phyloP scores from a whole-genome alignment of 2,113 vertebrate species.

The Lanius ludovicianus region DNA sequence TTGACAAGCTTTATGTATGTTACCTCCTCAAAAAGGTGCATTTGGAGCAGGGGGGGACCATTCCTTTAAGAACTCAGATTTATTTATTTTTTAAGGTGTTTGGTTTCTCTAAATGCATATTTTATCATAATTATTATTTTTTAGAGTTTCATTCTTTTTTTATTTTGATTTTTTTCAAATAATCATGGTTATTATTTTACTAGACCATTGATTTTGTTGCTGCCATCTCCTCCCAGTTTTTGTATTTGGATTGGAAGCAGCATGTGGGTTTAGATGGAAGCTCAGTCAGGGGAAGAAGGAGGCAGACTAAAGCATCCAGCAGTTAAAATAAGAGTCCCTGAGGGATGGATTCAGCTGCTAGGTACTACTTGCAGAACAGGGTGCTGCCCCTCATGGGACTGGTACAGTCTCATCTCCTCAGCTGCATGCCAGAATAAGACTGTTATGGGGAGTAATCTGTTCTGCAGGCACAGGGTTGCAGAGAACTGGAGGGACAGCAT shows the following conservation, averaged over 20 bases:
- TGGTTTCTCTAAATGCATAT: neutral
- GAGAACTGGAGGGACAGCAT: neutral
- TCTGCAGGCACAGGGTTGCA: neutral
- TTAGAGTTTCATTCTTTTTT: neutral
- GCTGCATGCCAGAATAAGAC: neutral
- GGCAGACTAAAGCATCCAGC: neutral
- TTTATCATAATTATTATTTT: neutral
- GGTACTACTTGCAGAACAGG: neutral
- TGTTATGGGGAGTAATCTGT: fast-evolving
- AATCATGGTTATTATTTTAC: neutral
- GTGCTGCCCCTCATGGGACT: neutral
- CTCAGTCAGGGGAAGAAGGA: fast-evolving
- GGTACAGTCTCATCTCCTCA: neutral
- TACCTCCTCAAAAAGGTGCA: conserved; percentile 53
- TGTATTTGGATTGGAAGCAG: neutral
- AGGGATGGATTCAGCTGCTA: neutral
- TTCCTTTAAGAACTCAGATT: neutral
- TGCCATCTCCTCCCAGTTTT: neutral
- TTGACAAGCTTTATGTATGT: neutral
- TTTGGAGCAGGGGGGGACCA: neutral
- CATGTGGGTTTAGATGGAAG: neutral
- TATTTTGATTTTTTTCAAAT: neutral
- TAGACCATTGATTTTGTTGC: neutral
- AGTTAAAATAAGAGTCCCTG: neutral
- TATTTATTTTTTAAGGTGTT: neutral